Evolutionary conservation across 1,140 invertebrate genomes (phyloP), one percentile per base, ranked within the genome.

Genomic region (Zaprionus camerounensis): DNA sequence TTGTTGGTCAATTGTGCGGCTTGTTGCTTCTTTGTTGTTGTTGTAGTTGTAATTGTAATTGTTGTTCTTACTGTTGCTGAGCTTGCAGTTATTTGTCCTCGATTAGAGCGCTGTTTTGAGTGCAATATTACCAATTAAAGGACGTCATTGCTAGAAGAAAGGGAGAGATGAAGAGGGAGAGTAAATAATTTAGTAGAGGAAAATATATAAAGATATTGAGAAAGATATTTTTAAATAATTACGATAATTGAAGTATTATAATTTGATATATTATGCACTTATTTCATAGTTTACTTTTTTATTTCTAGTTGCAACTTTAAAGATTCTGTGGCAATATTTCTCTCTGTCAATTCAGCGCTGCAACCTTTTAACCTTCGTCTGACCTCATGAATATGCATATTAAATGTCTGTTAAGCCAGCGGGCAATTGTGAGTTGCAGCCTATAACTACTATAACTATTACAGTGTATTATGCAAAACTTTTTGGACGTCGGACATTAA

Each of bases 81-180:
- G 12, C 53, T 51, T 79, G 64, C 36, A 24, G 69, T 51, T 76
- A 67, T 81, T 78, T 72, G 61, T 49, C 41, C 55, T 65, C 56
- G 34, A 49, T 58, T 85, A 28, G 46, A 63, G 41, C 41, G 24
- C 34, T 59, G 58, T n/a, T 24, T 56, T 58, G 11, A 57, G 6
- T 38, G 51, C 38, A 75, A 41, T 63, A 63, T 77, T 71, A 77
- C 38, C 75, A 77, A 67, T 73, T 74, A 41, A 51, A 63, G n/a
- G 20, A 63, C 49, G 51, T 68, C 71, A 73, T 77, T 34, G 17
- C 46, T 51, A 66, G 6, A 58, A 26, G 20, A 68, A 28, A 41
- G 20, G 20, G 11, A 38, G 20, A 36, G 3, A 38, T 26, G 26
- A 13, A 41, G 36, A 9, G 26, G 41, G n/a, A 55, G 55, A 34